Evolutionary conservation across 2,888 invertebrate species (phyloP), one percentile per base, ranked within the genome.

Genomic region (Drosophila leonis): DNA sequence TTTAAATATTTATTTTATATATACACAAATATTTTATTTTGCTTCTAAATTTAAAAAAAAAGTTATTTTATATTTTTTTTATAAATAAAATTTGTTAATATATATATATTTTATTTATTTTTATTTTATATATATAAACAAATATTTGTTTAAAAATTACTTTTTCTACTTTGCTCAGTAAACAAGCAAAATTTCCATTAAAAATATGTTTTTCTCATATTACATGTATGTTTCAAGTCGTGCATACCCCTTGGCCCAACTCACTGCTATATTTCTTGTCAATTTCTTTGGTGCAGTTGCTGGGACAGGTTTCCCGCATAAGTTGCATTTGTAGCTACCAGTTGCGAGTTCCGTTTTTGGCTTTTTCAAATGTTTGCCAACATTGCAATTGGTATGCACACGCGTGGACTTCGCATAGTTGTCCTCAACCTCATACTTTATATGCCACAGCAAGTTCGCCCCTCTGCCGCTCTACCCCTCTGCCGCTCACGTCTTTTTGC

Each of bases 371-470:
- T 90, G 86, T 80, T 86, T 86, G 86, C 83, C 65, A 80, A 80
- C 90, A 88, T 84, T 89, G 78, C 68, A 80, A 85, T 90, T 90
- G 88, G 90, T 90, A 86, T 86, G 86, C 90, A 88, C 88, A 82
- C 88, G 82, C 88, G 85, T 85, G 80, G 89, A 85, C 86, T 71
- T 90, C 82, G 65, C 82, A 90, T 85, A 90, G 84, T 90, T 84
- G 72, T 85, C 81, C 76, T 62, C 71, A 60, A 42, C 61, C 39
- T 41, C 56, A 57, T 59, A 24, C 44, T 48, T 59, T 29, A 59
- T 59, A 48, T 54, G 54, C 54, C 27, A 46, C 33, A 4, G 24
- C 57, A 35, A 39, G 5, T 33, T 7, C 3, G 27, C 39, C 15
- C 18, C 35, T n/a, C 29, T 46, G 1, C 3, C 39, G 7, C 29